Conservation (phyloP, 2,113 vertebrate genomes). For the Antidorcas marsupialis region DNA sequence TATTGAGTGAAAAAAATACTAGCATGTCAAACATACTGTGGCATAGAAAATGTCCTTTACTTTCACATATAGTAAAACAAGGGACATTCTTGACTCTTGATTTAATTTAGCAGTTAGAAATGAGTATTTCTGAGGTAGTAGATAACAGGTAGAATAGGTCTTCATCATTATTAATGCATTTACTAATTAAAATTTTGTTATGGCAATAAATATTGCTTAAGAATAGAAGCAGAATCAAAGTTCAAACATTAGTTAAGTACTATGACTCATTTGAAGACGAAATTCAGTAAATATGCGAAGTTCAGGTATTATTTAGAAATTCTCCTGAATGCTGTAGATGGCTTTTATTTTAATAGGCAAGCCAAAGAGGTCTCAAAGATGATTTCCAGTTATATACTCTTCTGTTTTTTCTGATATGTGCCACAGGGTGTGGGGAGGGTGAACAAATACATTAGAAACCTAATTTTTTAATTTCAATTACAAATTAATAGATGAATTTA, state of each 20-base stretch:
- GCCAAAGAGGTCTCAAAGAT: background rate
- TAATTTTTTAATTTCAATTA: background rate
- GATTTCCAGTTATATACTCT: background rate
- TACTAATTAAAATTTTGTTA: slow-evolving; percentile 34
- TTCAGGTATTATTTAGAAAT: slow-evolving; percentile 24
- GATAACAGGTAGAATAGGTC: background rate
- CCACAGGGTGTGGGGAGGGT: background rate
- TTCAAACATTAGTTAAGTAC: slow-evolving; percentile 8
- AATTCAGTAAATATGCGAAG: background rate
- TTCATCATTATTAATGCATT: background rate
- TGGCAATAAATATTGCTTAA: background rate
- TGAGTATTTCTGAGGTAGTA: background rate
- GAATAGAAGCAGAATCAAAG: background rate
- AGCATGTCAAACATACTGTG: background rate
- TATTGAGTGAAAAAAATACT: background rate
- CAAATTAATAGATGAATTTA: slow-evolving; percentile 5
- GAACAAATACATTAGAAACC: background rate
- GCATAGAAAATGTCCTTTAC: background rate
- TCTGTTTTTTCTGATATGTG: background rate
- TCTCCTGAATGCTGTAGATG: background rate
- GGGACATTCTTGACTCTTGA: background rate
- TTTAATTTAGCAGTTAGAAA: background rate
- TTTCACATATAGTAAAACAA: background rate
- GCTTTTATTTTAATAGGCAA: slow-evolving; percentile 36
- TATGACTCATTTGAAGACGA: background rate